Evolutionary conservation across 2,888 invertebrate species (phyloP).

Genomic region (Drosophila pseudotalamancana): DNA sequence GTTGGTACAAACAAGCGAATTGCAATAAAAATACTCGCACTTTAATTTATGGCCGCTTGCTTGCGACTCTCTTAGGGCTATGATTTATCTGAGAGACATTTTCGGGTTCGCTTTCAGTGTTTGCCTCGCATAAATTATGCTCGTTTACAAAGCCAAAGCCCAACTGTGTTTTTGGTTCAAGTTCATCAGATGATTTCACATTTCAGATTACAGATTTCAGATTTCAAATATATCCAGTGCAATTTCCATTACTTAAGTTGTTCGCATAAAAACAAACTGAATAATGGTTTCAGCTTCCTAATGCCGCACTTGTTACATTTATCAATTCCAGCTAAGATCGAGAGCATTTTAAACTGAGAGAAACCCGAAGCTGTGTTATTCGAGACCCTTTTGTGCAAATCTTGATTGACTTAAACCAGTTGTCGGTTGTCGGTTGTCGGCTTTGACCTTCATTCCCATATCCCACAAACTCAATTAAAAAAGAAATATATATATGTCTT

Average conservation of each 20-base stretch:
- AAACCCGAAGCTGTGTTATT: too few relatives aligned
- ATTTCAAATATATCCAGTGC: conserved; percentile 14
- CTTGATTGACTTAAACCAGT: too few relatives aligned
- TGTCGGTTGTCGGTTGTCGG: too few relatives aligned
- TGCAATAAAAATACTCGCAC: conserved; percentile 65
- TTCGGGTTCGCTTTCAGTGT: conserved; percentile 11
- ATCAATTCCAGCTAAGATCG: not conserved
- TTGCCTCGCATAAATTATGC: conserved; percentile 60
- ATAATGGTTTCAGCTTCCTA: conserved; percentile 9
- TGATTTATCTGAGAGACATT: conserved; percentile 62
- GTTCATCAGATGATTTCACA: too few relatives aligned
- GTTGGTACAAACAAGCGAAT: conserved; percentile 65
- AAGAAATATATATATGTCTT: not conserved
- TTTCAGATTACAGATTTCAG: too few relatives aligned
- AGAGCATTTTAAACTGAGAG: too few relatives aligned
- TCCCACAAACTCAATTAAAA: too few relatives aligned
- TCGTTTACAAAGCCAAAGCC: conserved; percentile 22
- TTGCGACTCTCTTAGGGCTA: conserved; percentile 45
- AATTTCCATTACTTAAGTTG: conserved; percentile 17
- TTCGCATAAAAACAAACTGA: not conserved
- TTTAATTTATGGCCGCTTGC: conserved; percentile 63
- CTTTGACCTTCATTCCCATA: too few relatives aligned
- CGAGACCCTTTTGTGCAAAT: too few relatives aligned
- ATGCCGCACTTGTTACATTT: not conserved
- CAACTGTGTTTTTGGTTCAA: conserved; percentile 59